Base-by-base conservation (phyloP, 2,888 invertebrate genomes). In the Petrolisthes manimaculis region DNA sequence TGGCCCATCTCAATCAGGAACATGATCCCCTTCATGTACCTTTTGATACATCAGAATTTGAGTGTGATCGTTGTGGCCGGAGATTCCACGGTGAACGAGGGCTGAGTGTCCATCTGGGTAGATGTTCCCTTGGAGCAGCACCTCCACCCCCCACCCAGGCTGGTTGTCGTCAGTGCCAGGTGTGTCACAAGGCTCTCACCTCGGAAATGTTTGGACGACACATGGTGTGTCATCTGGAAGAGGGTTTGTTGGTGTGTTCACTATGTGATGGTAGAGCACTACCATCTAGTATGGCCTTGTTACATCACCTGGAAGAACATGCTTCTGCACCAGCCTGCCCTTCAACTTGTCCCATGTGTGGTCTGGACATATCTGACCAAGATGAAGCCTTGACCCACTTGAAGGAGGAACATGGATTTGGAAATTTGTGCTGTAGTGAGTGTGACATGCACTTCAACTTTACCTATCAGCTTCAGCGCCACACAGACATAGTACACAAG, bases 371-470 rank as follows among this genome's bases (percentile, higher is more conserved):
- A 83, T 54, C 71, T 75, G 88, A 88, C 54, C 18, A 84, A 12
- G n/a, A 53, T 24, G 71, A 80, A 53, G 89, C 91, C 37, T 84
- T 91, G n/a, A 89, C 83, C 5, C 91, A 91, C 81, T 82, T 91
- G 21, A 91, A 91, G 75, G 89, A 91, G 79, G 91, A 91, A 21
- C 91, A 91, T 61, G 91, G 91, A 6, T 88, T 91, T 55, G 88
- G 91, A 4, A 88, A 91, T 24, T 79, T 91, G 18, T 82, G 69
- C 51, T 91, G 91, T 74, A 77, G 83, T 18, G 89, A 89, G 55
- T 91, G 91, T 83, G 91, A 91, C 74, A 91, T 91, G 91, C 88
- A 89, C 79, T 91, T 89, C 67, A 91, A 87, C 75, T 91, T 91
- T 56, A 91, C 89, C 5, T 89, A 91, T 55, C 91, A 91, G 61